Base-by-base conservation (phyloP, 2,797 vertebrate genomes). In the Tenualosa ilisha region DNA sequence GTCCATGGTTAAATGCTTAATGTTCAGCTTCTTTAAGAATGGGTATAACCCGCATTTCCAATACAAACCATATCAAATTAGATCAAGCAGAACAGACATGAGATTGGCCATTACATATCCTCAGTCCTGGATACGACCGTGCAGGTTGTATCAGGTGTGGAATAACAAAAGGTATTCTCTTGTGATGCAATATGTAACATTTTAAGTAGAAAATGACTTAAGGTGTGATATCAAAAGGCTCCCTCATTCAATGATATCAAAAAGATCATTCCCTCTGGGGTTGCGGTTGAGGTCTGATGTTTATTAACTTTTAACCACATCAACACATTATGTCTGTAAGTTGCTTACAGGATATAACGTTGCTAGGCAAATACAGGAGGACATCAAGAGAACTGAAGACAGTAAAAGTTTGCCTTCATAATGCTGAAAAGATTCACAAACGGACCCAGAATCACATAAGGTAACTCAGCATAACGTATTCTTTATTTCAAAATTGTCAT, bases 401-500 rank as follows among this genome's bases (percentile, higher is more conserved):
- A 26, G 24, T 31, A 65, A 65, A 72, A 40, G 26, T 40, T 20
- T 22, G 68, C 17, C 68, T 75, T 75, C 31, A 75, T 40, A 40
- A 75, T 75, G 37, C 68, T 40, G 68, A 43, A 68, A 68, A 68
- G 31, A 40, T 72, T 20, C 68, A 75, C 68, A 75, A 75, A 75
- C 68, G 24, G 31, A 53, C 65, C 63, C 81, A 56, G 31, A 75
- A 75, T 20, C 68, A 75, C 68, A 40, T 40, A 15, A 75, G 68
- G 59, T 85, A 85, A 83, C 68, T 75, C 31, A 7, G 68, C 68
- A 43, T 75, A 54, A 82, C 82, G 82, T 72, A 85, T 84, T 86
- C 83, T 86, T 84, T 68, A 86, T 86, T 86, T 86, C 81, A 86
- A 86, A 82, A 82, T 40, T 37, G 17, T 26, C 54, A 63, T 83